Evolutionary conservation across 2,797 vertebrate species (phyloP).

Genomic region (Sus cebifrons): DNA sequence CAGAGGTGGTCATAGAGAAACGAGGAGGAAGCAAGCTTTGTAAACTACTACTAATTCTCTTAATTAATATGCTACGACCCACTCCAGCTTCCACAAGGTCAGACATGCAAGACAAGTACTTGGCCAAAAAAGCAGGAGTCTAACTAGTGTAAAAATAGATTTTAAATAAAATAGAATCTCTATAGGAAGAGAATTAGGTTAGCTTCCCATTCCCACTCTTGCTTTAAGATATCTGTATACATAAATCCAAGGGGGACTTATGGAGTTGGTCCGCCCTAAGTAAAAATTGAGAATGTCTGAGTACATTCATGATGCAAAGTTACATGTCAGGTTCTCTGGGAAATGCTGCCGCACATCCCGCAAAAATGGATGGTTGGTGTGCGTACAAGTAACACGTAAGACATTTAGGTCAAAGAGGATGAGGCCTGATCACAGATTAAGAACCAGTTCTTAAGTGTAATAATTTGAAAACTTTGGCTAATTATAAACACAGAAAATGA

Average conservation of each 20-base stretch:
- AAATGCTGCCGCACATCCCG: slow-evolving; percentile 68
- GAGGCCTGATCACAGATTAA: not conserved
- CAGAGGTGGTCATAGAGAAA: slow-evolving; percentile 47
- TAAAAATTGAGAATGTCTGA: slow-evolving; percentile 68
- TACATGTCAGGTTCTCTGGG: slow-evolving; percentile 70
- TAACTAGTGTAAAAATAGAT: slow-evolving; percentile 88
- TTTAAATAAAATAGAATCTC: slow-evolving; percentile 89
- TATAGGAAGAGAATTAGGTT: slow-evolving; percentile 85
- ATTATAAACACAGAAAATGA: slow-evolving; percentile 75
- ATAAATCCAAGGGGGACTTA: slow-evolving; percentile 75
- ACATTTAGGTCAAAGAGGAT: slow-evolving; percentile 41
- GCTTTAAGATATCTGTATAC: slow-evolving; percentile 71
- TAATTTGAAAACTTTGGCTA: slow-evolving; percentile 76
- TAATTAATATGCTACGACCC: slow-evolving; percentile 84
- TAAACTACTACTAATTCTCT: slow-evolving; percentile 80
- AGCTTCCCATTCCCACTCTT: slow-evolving; percentile 77
- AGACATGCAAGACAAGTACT: slow-evolving; percentile 87
- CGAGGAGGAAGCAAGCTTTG: slow-evolving; percentile 73
- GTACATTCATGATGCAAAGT: slow-evolving; percentile 81
- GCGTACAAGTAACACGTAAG: not conserved
- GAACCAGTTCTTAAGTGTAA: slow-evolving; percentile 67
- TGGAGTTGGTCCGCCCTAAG: slow-evolving; percentile 68
- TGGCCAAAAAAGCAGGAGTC: slow-evolving; percentile 87
- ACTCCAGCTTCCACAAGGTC: slow-evolving; percentile 86
- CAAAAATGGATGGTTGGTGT: slow-evolving; percentile 24